Evolutionary conservation across 1,140 invertebrate genomes (phyloP).

Genomic region (Leptestheria dahalacensis): DNA sequence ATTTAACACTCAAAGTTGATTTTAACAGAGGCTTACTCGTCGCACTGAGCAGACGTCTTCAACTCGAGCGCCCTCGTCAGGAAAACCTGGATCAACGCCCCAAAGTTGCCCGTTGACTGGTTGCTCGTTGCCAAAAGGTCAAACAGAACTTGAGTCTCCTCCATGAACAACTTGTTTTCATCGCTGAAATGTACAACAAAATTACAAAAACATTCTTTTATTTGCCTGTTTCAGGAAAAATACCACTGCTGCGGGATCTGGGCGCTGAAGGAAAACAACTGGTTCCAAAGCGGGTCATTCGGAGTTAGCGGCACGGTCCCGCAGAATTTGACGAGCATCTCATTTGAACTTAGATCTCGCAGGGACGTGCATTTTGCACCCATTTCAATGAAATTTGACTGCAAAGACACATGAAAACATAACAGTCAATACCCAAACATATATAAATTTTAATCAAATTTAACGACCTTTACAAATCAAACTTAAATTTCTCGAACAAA

Average conservation of each 20-base stretch:
- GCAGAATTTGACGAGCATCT: constrained; percentile 59
- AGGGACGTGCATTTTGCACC: constrained; percentile 68
- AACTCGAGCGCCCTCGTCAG: constrained; percentile 60
- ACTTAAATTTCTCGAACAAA: neutral
- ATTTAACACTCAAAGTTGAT: too few relatives aligned
- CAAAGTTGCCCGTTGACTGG: constrained; percentile 67
- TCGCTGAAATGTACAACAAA: constrained; percentile 4
- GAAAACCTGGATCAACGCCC: constrained; percentile 68
- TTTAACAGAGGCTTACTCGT: constrained; percentile 71
- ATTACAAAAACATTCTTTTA: too few relatives aligned
- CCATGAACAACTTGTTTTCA: constrained; percentile 1
- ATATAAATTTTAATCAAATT: neutral
- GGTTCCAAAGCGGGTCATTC: constrained; percentile 88
- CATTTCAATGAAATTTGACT: constrained; percentile 43
- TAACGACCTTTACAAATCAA: neutral
- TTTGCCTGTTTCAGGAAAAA: constrained; percentile 1
- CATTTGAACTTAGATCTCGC: constrained; percentile 64
- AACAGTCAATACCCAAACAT: neutral
- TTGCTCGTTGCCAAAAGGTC: constrained; percentile 64
- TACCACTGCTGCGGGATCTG: constrained; percentile 55
- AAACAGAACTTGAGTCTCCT: constrained; percentile 34
- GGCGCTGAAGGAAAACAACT: constrained; percentile 79
- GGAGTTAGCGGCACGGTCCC: constrained; percentile 59
- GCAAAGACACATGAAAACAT: neutral
- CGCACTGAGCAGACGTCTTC: constrained; percentile 60